Conservation (phyloP, 2,113 vertebrate species). For the Litocranius walleri region DNA sequence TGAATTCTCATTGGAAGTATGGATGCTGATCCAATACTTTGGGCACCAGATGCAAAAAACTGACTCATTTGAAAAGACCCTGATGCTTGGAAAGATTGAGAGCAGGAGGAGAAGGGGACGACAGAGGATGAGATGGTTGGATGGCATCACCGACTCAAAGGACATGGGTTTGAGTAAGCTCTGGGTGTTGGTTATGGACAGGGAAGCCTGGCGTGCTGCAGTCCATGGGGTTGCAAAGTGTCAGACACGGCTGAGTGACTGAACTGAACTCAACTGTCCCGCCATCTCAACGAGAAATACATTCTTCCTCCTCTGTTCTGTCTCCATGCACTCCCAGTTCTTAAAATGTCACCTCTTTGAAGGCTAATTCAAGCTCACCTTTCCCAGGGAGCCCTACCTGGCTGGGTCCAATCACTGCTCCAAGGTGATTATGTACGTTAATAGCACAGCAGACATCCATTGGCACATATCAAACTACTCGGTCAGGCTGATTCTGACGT, state of each 20-base stretch:
- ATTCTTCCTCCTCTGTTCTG: not conserved
- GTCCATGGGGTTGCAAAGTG: not conserved
- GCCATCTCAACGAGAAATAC: not conserved
- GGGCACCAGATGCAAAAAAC: not conserved
- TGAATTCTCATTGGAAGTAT: not conserved
- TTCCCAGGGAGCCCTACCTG: not conserved
- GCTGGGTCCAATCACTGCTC: not conserved
- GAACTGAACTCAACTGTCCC: not conserved
- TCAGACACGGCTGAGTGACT: not conserved
- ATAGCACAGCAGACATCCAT: fast-evolving
- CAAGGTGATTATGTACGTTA: fast-evolving
- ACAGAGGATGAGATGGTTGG: not conserved
- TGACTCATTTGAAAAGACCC: not conserved
- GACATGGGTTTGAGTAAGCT: not conserved
- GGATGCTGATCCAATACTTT: not conserved
- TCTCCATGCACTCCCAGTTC: not conserved
- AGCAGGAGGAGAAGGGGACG: not conserved
- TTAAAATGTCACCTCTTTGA: not conserved
- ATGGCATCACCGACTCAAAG: not conserved
- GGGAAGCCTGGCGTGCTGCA: not conserved
- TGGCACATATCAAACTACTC: no score
- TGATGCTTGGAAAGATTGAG: not conserved
- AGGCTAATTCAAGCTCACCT: not conserved
- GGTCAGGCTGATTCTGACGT: not conserved
- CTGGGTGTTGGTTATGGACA: not conserved